These are phyloP conservation scores for Dynastes maya DNA, from an alignment of 2,888 invertebrate genomes.

Conservation along the genomic window DNA sequence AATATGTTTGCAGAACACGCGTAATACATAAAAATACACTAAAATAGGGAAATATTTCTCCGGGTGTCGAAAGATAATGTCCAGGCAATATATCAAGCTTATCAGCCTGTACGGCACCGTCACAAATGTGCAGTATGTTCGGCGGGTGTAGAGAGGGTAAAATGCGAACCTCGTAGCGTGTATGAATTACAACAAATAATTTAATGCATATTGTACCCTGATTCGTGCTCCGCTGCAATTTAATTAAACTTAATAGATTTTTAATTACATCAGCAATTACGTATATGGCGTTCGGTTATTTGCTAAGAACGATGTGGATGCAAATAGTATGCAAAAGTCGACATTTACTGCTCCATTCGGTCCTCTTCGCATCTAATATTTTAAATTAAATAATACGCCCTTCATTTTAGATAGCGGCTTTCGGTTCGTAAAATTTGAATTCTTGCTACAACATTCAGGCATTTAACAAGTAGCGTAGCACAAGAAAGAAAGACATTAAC, in stretches of 20 bases:
- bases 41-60: slow-evolving; percentile 50
- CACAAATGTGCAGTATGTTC: slow-evolving; percentile 43
- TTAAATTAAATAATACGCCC: neutral
- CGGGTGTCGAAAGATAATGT: slow-evolving; percentile 56
- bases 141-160: slow-evolving; percentile 8
- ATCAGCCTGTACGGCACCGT: slow-evolving; percentile 20
- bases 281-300: slow-evolving; percentile 6
- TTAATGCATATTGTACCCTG: slow-evolving; percentile 23
- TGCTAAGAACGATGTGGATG: slow-evolving; percentile 6
- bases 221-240: slow-evolving; percentile 50
- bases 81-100: slow-evolving; percentile 45
- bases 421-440: neutral
- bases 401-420: slow-evolving; percentile 4
- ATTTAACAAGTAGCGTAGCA: too few relatives aligned
- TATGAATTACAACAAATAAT: slow-evolving; percentile 43
- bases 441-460: too few relatives aligned
- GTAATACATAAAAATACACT: slow-evolving; percentile 34
- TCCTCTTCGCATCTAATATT: neutral
- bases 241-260: slow-evolving; percentile 53
- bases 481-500: too few relatives aligned
- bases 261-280: slow-evolving; percentile 47
- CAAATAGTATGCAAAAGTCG: neutral
- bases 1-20: slow-evolving; percentile 2
- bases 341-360: slow-evolving; percentile 32
- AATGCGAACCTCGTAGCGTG: slow-evolving; percentile 37